Conservation (phyloP, 2,113 vertebrate genomes). For the Melanostigma gelatinosum region DNA sequence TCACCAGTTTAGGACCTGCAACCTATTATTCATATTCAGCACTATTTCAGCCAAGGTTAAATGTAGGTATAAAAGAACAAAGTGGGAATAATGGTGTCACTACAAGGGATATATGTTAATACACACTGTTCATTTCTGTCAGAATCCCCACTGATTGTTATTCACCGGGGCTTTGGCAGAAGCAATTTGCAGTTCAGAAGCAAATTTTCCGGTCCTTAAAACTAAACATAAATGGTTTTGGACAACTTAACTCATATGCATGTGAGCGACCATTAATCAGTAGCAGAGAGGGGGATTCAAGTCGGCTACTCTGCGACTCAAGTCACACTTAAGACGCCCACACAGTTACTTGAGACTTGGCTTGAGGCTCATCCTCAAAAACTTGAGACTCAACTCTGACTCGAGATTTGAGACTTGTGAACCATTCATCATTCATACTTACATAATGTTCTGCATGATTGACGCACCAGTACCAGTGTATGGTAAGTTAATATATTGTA, state of each 20-base stretch:
- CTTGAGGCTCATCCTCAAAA: not conserved
- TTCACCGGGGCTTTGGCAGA: slow-evolving; percentile 25
- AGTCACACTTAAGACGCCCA: not conserved
- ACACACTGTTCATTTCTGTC: slow-evolving; percentile 47
- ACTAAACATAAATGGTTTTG: slow-evolving; percentile 27
- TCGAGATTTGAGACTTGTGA: not conserved
- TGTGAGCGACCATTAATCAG: slow-evolving; percentile 16
- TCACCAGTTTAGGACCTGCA: slow-evolving; percentile 56
- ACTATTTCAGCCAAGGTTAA: slow-evolving; percentile 73
- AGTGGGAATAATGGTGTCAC: slow-evolving; percentile 62
- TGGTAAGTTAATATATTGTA: not conserved
- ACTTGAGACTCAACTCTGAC: not conserved
- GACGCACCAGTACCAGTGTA: not conserved
- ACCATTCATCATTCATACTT: not conserved
- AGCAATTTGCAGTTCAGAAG: slow-evolving; percentile 38
- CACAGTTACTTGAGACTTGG: not conserved
- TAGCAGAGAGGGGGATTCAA: not conserved
- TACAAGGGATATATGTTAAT: slow-evolving; percentile 67
- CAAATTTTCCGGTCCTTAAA: slow-evolving; percentile 25
- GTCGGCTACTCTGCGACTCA: not conserved
- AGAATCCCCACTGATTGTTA: slow-evolving; percentile 40
- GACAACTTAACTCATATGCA: slow-evolving; percentile 20
- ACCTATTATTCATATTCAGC: slow-evolving; percentile 65
- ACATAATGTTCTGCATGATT: not conserved
- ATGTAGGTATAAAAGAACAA: slow-evolving; percentile 57